Evolutionary conservation across 2,888 invertebrate genomes (phyloP).

Genomic region (Tineola bisselliella): DNA sequence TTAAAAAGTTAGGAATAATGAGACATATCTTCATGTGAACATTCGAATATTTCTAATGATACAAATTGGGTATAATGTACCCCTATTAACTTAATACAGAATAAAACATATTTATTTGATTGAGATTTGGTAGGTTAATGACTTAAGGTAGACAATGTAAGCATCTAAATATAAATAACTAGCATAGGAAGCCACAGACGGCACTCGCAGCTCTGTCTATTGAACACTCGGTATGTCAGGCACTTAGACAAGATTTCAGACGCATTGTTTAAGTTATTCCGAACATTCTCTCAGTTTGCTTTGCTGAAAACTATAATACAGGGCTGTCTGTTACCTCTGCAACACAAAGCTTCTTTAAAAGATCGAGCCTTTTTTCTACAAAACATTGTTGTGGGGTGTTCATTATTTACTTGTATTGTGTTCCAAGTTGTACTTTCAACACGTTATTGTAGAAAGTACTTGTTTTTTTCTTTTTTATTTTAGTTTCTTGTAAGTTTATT

Average conservation of each 20-base stretch:
- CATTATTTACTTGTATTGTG: slow-evolving; percentile 6
- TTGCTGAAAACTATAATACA: slow-evolving; percentile 29
- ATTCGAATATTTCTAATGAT: not conserved
- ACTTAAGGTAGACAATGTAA: too few relatives aligned
- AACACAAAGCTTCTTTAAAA: slow-evolving; percentile 6
- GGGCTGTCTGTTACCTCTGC: slow-evolving; percentile 11
- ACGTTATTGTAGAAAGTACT: not conserved
- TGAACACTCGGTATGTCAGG: slow-evolving; percentile 44
- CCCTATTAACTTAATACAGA: too few relatives aligned
- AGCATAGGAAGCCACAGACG: not conserved
- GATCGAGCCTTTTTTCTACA: not conserved
- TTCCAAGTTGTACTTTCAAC: not conserved
- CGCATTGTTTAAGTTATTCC: slow-evolving; percentile 58
- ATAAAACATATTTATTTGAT: too few relatives aligned
- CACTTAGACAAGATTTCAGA: slow-evolving; percentile 63
- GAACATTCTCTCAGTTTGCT: slow-evolving; percentile 38
- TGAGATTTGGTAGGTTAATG: too few relatives aligned
- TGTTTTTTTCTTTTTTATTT: too few relatives aligned
- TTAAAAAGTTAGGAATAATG: not conserved
- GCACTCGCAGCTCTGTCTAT: not conserved
- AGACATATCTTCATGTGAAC: not conserved
- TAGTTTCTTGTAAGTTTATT: too few relatives aligned
- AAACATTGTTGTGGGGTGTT: not conserved
- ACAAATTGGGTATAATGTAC: too few relatives aligned
- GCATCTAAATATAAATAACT: slow-evolving; percentile 1